A percentile compares a stretch with the other conserved stretches of the same genome.
phyloP scores from a whole-genome alignment of 2,797 vertebrate species.

The Sardinella longiceps region DNA sequence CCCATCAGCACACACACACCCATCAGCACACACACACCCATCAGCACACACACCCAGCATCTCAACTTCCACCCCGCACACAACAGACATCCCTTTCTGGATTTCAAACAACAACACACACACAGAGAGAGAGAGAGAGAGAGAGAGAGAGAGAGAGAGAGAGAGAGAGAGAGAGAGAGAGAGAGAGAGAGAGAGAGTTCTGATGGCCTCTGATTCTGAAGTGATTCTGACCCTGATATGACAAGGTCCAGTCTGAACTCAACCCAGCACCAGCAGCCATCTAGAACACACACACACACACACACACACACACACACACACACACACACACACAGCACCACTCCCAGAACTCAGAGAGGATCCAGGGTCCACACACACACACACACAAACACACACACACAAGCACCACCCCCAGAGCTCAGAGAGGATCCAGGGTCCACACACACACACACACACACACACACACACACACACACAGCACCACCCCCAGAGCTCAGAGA shows the following conservation, averaged over 20 bases:
- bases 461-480: too few species aligned
- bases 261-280: not conserved
- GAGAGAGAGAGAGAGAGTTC: not conserved
- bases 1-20: not conserved
- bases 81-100: not conserved
- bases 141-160: not conserved
- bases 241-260: not conserved
- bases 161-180: not conserved
- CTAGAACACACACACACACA: not conserved
- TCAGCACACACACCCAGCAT: too few species aligned
- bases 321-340: not conserved
- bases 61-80: not conserved
- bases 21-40: too few species aligned
- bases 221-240: not conserved
- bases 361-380: not conserved
- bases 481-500: too few species aligned
- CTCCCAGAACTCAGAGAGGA: not conserved
- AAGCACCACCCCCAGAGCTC: too few species aligned
- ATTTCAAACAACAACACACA: too few species aligned
- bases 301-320: slow-evolving; percentile 10
- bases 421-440: too few species aligned
- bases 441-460: not conserved
- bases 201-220: not conserved
- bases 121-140: not conserved
- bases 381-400: too few species aligned